Percentiles rank a stretch among this genome's conserved stretches.
Conservation (phyloP, 1,140 invertebrate genomes). For the Protaetia brevitarsis region DNA sequence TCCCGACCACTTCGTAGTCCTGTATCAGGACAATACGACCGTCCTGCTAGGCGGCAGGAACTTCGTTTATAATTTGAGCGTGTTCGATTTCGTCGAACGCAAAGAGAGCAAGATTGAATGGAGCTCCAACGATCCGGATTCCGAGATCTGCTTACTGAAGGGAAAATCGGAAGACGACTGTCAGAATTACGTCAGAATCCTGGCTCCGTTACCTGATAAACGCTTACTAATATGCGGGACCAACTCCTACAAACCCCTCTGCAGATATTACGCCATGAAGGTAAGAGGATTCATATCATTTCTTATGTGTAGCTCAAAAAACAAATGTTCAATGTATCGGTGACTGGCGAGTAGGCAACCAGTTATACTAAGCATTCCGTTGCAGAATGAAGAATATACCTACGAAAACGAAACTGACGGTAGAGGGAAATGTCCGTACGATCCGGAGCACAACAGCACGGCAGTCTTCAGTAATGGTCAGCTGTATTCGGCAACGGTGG, state of each 20-base stretch:
- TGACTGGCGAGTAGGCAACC: too few relatives aligned
- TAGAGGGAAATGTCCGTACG: slow-evolving; percentile 85
- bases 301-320: background rate
- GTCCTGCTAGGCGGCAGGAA: slow-evolving; percentile 62
- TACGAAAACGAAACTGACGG: slow-evolving; percentile 71
- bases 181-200: slow-evolving; percentile 94
- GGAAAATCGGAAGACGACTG: slow-evolving; percentile 88
- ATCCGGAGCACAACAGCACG: slow-evolving; percentile 91
- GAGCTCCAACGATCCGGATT: slow-evolving; percentile 76
- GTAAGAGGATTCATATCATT: slow-evolving; percentile 48
- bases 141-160: slow-evolving; percentile 81
- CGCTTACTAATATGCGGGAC: slow-evolving; percentile 90
- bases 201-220: slow-evolving; percentile 67
- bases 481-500: slow-evolving; percentile 91
- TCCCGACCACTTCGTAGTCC: slow-evolving; percentile 54
- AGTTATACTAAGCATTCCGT: too few relatives aligned
- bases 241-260: slow-evolving; percentile 93
- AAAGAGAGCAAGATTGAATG: slow-evolving; percentile 64
- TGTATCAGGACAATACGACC: slow-evolving; percentile 52
- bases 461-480: slow-evolving; percentile 80
- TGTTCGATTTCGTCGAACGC: slow-evolving; percentile 64
- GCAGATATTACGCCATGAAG: slow-evolving; percentile 69
- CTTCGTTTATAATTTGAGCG: slow-evolving; percentile 76
- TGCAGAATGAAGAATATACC: slow-evolving; percentile 56
- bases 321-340: background rate